Evolutionary conservation across 2,113 vertebrate genomes (phyloP), one percentile per base, ranked within the genome.

Genomic region (Pangasianodon gigas): DNA sequence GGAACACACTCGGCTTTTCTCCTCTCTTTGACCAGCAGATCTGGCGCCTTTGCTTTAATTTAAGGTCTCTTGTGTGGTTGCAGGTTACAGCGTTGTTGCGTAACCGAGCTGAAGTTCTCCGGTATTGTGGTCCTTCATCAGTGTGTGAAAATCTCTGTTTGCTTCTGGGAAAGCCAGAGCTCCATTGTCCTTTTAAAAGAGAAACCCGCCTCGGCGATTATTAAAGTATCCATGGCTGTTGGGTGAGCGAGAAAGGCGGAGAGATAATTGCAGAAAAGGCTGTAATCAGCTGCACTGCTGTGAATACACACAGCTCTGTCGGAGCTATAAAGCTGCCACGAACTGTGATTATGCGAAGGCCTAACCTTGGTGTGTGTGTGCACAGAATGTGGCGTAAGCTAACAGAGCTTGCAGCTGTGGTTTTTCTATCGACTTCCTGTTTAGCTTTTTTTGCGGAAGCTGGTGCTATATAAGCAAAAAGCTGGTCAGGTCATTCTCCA

Each of bases 191-290:
- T 81, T 29, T 24, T 51, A 51, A 81, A 81, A 74, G 24, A 74
- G 37, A 51, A 84, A 84, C 4, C 65, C 44, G 54, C 52, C 82
- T 74, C 41, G 7, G 32, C 4, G 54, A 75, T 84, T 84, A 89
- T 89, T 84, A 89, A 71, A 84, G 88, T 89, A 89, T 89, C 88
- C 18, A 41, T 89, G 52, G 81, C 88, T 26, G 88, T 69, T 60
- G 81, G 26, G 52, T 13, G 67, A 54, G 52, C 51, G 16, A 89
- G 88, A 56, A n/a, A n/a, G 67, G 14, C 88, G 6, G 65, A 84
- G 81, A 84, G 81, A 89, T 84, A 48, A 89, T 88, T 84, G 67
- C 81, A 48, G 81, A 89, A 89, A 44, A 84, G 60, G 58, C 87
- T 88, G 87, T 67, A 67, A 88, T 81, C 87, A 67, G 65, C 51